Conservation (phyloP, 2,113 vertebrate species). For the Sisor rabdophorus region DNA sequence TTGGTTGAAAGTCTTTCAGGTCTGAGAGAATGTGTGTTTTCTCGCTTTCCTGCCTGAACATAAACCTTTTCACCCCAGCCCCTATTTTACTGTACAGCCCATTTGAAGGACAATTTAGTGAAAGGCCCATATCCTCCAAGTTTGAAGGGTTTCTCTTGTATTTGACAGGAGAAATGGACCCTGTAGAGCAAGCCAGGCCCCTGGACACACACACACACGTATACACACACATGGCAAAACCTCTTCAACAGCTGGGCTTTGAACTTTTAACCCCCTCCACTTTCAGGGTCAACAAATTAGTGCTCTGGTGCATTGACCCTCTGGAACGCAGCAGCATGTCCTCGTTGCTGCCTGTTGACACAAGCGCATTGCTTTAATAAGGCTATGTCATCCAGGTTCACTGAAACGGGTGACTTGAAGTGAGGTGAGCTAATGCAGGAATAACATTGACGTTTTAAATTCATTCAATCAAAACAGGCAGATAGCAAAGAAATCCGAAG, state of each 20-base stretch:
- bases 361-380: constrained; percentile 49
- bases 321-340: constrained; percentile 45
- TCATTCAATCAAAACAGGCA: constrained; percentile 45
- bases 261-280: constrained; percentile 55
- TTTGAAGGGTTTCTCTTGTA: constrained; percentile 42
- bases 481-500: constrained; percentile 29
- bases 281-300: constrained; percentile 60
- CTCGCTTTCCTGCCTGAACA: constrained; percentile 21
- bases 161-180: constrained; percentile 48
- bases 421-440: constrained; percentile 54
- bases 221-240: constrained; percentile 19
- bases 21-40: constrained; percentile 34
- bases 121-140: constrained; percentile 40
- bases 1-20: background rate
- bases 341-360: constrained; percentile 50
- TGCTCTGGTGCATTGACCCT: constrained; percentile 53
- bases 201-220: constrained; percentile 16
- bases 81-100: constrained; percentile 41
- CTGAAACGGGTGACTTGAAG: constrained; percentile 49
- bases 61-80: constrained; percentile 39
- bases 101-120: constrained; percentile 52
- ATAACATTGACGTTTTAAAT: constrained; percentile 55
- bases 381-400: constrained; percentile 49
- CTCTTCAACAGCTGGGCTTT: constrained; percentile 57
- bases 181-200: constrained; percentile 37